Base-by-base conservation (phyloP, 2,888 invertebrate genomes). In the Drosophila bunnanda region DNA sequence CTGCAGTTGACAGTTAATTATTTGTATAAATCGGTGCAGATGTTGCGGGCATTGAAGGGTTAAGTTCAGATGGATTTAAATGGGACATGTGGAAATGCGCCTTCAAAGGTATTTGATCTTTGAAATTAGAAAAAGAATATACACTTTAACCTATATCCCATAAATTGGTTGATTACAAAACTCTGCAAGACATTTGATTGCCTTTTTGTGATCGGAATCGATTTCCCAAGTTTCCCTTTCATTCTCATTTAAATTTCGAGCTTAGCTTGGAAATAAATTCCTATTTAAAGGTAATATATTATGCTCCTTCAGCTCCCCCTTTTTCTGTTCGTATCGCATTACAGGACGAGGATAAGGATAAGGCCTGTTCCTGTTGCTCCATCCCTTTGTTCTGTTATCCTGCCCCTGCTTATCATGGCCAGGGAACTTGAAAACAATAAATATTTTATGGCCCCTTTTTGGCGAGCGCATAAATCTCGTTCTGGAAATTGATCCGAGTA, bases 1-100 rank as follows among this genome's bases (percentile, higher is more conserved):
- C 87, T 85, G 87, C 59, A 54, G 71, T 78, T 85, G 85, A 85
- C 85, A 85, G 79, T 85, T 85, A 88, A 85, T 87, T 87, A 85
- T 85, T 85, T 87, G 82, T 76, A 59, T 75, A 78, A 84, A 84
- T 77, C 68, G 76, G 44, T 70, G 76, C 78, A 83, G 79, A 78
- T 83, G 80, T 75, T 76, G 62, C 68, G 70, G 71, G 25, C 61
- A 70, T 53, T 76, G 58, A 83, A 81, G 81, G 76, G 79, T 85
- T 80, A 50, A 75, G 50, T 25, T 43, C 54, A 28, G 66, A 55
- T 30, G 36, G 56, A 68, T 68, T 76, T 70, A 43, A 71, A 52
- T 72, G 44, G 60, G 76, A 76, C 67, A 67, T 70, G 78, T 50
- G 69, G 54, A 32, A 61, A 7, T 20, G n/a, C n/a, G n/a, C n/a